Evolutionary conservation across 2,797 vertebrate species (phyloP), one percentile per base, ranked within the genome.

Genomic region (Coracias cyanogaster): DNA sequence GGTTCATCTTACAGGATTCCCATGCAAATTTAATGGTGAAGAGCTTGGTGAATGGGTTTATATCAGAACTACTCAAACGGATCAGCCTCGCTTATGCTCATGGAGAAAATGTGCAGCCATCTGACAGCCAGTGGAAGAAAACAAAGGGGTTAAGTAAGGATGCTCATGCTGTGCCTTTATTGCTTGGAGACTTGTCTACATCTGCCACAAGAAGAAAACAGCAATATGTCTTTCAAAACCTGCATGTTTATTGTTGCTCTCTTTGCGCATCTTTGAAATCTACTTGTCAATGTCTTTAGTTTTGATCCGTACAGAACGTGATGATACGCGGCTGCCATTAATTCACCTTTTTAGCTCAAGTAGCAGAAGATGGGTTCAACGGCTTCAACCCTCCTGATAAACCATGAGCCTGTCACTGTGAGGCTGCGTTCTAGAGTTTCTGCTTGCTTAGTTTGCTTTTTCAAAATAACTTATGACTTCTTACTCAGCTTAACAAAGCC

Each of bases 371-470:
- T 61, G 55, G 6, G 12, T 82, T 31, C n/a, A n/a, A 43, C 10
- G 66, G 45, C 41, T 86, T 69, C 61, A 65, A 17, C 8, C 7
- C 4, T 78, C 3, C 13, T 43, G 55, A 29, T 46, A 35, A 94
- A 15, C 39, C n/a, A 11, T 1, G 2, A 66, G 79, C 73, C 46
- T 69, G 16, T 79, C 12, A 7, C 1, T 2, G 54, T 64, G 17
- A 31, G 26, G 13, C 41, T 82, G 73, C 0, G 0, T 69, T 37
- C n/a, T 0, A 69, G 58, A 79, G n/a, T 24, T 92, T 79, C 58
- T 2, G 3, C 33, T 83, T 65, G 19, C 39, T 65, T 89, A 7
- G 22, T 64, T 62, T 66, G 12, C 43, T 45, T n/a, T 86, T 82
- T 65, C 35, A 73, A 3, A 82, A 51, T 54, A 48, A 39, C 12